Evolutionary conservation across 1,140 invertebrate species (phyloP), one percentile per base, ranked within the genome.

Genomic region (Meloidogyne floridensis): DNA sequence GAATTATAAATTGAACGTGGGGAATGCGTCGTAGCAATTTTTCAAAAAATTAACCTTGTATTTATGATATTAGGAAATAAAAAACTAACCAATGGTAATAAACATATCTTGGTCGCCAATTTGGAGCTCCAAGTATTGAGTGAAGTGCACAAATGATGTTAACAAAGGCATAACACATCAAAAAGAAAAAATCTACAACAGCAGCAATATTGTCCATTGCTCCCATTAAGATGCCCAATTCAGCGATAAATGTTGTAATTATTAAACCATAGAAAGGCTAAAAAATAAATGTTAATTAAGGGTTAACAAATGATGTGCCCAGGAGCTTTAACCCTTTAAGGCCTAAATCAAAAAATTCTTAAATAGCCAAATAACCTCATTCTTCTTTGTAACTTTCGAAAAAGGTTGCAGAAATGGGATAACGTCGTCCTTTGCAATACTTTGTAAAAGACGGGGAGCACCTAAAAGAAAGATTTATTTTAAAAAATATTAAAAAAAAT

Each of bases 101-200:
- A 90, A 94, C 95, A 91, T 99, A 99, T 74, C 97, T 92, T 2
- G 97, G 98, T 86, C 98, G 92, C 98, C 98, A 99, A 91, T 96
- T 98, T 0, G 98, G 97, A 11, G 97, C 97, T 84, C 95, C 93
- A 47, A 92, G 91, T 7, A 99, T 91, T 0, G 97, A 98, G 91
- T 99, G 97, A 11, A 99, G 92, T 73, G 96, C 96, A 91, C 97
- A 99, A 9, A 97, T 97, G 77, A 99, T 92, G 91, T 99, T 99
- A 0, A 99, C 96, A 91, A 99, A 99, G 72, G 96, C 96, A 90
- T 99, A 99, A 91, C 97, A 99, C 96, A 99, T 99, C 71, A 99
- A 93, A 93, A 99, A 98, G 92, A 99, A 99, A 84, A 89, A 89
- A 80, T 89, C 88, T 18, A 89, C 88, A 18, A 89, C 89, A 32